Evolutionary conservation across 2,888 invertebrate species (phyloP).

Genomic region (Pandemis corylana): DNA sequence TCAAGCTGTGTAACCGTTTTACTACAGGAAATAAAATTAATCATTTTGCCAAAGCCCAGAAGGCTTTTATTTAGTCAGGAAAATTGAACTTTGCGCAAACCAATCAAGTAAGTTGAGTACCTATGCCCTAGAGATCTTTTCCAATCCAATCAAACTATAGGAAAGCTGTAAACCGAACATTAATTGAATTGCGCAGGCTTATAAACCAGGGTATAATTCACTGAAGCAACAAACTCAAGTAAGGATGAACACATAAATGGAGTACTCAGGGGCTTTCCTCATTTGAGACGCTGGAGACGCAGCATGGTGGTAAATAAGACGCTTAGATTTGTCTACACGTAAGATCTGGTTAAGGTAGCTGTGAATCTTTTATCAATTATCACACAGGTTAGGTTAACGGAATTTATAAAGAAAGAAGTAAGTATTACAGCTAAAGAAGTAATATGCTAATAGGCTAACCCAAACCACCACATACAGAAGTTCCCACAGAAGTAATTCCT

Average conservation of each 20-base stretch:
- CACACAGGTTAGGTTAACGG: too few species aligned
- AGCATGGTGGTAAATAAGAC: not conserved
- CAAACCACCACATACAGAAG: too few species aligned
- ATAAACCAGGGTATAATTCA: not conserved
- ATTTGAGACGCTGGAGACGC: not conserved
- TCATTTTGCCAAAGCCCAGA: not conserved
- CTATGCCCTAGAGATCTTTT: slow-evolving; percentile 3
- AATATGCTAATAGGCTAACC: too few species aligned
- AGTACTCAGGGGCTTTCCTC: not conserved
- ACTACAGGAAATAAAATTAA: not conserved
- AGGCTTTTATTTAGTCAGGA: not conserved
- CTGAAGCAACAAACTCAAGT: not conserved
- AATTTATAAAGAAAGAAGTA: too few species aligned
- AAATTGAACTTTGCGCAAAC: not conserved
- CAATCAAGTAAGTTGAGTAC: not conserved
- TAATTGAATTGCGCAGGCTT: not conserved
- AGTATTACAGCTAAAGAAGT: too few species aligned
- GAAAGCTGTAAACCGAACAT: slow-evolving; percentile 4
- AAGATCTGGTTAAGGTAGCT: too few species aligned
- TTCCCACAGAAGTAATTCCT: too few species aligned
- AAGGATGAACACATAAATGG: not conserved
- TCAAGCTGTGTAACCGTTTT: not conserved
- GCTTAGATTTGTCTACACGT: too few species aligned
- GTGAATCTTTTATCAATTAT: too few species aligned
- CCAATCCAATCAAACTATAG: slow-evolving; percentile 8